Evolutionary conservation across 1,140 invertebrate genomes (phyloP).

Genomic region (Drosophila persimilis): DNA sequence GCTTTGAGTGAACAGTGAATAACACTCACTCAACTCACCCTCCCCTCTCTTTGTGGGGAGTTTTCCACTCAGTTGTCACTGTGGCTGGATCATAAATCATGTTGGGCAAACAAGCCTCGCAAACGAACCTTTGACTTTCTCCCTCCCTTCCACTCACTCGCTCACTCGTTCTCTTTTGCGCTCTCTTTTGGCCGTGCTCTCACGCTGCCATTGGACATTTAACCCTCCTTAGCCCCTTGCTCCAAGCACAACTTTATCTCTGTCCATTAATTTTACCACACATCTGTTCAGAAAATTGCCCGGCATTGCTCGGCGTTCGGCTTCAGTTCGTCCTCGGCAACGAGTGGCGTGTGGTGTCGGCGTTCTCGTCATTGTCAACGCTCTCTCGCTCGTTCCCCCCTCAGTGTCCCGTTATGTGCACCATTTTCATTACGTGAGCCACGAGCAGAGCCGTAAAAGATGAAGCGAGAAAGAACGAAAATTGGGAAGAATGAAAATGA

Average conservation of each 20-base stretch:
- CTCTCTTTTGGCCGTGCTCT: slow-evolving; percentile 9
- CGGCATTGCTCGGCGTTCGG: slow-evolving; percentile 65
- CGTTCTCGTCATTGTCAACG: slow-evolving; percentile 4
- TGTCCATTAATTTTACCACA: slow-evolving; percentile 81
- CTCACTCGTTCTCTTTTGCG: background rate
- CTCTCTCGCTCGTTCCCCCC: background rate
- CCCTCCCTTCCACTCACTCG: slow-evolving; percentile 1
- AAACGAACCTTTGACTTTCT: slow-evolving; percentile 26
- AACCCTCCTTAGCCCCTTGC: slow-evolving; percentile 63
- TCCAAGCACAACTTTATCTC: slow-evolving; percentile 60
- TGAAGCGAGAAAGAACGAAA: slow-evolving; percentile 9
- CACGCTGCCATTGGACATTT: slow-evolving; percentile 25
- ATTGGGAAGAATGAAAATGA: slow-evolving; percentile 37
- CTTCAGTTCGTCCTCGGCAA: slow-evolving; percentile 60
- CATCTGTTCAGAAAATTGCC: slow-evolving; percentile 81
- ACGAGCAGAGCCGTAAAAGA: slow-evolving; percentile 21
- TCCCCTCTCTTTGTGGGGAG: slow-evolving; percentile 12
- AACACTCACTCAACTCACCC: slow-evolving; percentile 4
- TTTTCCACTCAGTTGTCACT: slow-evolving; percentile 11
- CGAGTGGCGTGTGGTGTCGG: slow-evolving; percentile 17
- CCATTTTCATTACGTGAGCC: slow-evolving; percentile 75
- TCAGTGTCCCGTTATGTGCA: slow-evolving; percentile 48
- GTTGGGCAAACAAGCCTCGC: slow-evolving; percentile 44
- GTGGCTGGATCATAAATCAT: slow-evolving; percentile 54
- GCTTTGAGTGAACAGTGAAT: slow-evolving; percentile 6